These are phyloP conservation scores for Dendrolimus pini DNA, from an alignment of 2,888 invertebrate genomes.

Conservation along the genomic window DNA sequence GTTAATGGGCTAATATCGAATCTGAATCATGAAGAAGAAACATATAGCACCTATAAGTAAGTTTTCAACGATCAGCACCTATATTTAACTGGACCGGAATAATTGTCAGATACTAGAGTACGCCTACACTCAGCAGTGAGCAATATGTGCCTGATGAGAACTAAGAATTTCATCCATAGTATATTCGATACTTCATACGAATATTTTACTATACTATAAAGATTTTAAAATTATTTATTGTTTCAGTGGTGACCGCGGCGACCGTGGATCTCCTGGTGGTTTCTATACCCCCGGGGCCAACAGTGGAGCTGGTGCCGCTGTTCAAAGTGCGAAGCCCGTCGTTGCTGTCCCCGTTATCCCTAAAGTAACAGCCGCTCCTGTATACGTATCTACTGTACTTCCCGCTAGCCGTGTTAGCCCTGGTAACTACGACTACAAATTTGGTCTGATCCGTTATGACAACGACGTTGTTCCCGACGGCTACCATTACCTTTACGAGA, in stretches of 20 bases:
- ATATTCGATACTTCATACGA: too few relatives aligned
- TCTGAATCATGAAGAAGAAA: too few relatives aligned
- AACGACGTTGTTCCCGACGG: slow-evolving; percentile 47
- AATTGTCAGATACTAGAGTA: too few relatives aligned
- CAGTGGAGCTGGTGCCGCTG: slow-evolving; percentile 13
- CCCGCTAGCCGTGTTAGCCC: slow-evolving; percentile 5
- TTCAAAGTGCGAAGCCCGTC: slow-evolving; percentile 3
- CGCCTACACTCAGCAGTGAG: too few relatives aligned
- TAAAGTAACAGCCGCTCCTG: not conserved
- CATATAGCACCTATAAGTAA: too few relatives aligned
- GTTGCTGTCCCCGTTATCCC: not conserved
- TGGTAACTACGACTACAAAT: slow-evolving; percentile 51
- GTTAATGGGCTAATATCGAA: too few relatives aligned
- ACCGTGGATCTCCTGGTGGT: slow-evolving; percentile 34
- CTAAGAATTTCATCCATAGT: too few relatives aligned
- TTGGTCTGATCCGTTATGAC: slow-evolving; percentile 62
- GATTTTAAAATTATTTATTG: not conserved
- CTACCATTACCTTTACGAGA: slow-evolving; percentile 67
- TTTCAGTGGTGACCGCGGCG: slow-evolving; percentile 30
- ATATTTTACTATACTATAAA: too few relatives aligned
- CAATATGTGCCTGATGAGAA: too few relatives aligned
- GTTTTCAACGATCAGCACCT: too few relatives aligned
- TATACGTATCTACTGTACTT: not conserved
- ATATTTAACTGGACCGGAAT: too few relatives aligned
- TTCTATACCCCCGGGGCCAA: slow-evolving; percentile 22